Evolutionary conservation across 2,797 vertebrate genomes (phyloP).

Genomic region (Eurystomus glaucurus): DNA sequence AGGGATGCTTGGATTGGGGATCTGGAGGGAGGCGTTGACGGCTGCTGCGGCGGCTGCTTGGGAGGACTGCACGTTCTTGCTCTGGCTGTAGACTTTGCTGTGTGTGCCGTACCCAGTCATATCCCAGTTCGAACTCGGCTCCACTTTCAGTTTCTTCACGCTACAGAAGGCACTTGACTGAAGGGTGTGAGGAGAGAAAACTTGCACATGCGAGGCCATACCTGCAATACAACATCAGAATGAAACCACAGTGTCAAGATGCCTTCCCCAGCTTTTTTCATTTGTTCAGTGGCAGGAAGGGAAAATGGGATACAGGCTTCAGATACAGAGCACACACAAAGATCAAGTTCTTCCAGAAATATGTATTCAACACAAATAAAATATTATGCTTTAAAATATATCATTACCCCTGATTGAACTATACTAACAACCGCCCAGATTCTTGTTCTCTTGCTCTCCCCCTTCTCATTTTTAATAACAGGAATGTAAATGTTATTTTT

Average conservation of each 20-base stretch:
- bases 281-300: neutral
- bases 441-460: neutral
- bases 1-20: constrained; percentile 91
- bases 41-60: constrained; percentile 89
- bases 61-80: constrained; percentile 92
- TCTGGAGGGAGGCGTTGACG: constrained; percentile 90
- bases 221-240: constrained; percentile 82
- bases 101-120: constrained; percentile 99
- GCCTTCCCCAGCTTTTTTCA: neutral
- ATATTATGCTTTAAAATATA: constrained; percentile 1
- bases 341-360: neutral
- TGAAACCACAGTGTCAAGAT: constrained; percentile 40
- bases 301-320: constrained; percentile 2
- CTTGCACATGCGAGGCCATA: constrained; percentile 99
- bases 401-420: neutral
- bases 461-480: constrained; percentile 37
- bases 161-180: constrained; percentile 99
- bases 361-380: neutral
- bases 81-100: constrained; percentile 95
- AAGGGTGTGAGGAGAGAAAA: constrained; percentile 97
- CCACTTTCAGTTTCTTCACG: constrained; percentile 99
- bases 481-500: constrained; percentile 60
- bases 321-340: neutral
- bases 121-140: constrained; percentile 97
- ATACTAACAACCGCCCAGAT: neutral